Percentiles rank a stretch among this genome's conserved stretches.
Evolutionary conservation across 2,113 vertebrate species (phyloP).

Genomic region (Xiphias gladius): DNA sequence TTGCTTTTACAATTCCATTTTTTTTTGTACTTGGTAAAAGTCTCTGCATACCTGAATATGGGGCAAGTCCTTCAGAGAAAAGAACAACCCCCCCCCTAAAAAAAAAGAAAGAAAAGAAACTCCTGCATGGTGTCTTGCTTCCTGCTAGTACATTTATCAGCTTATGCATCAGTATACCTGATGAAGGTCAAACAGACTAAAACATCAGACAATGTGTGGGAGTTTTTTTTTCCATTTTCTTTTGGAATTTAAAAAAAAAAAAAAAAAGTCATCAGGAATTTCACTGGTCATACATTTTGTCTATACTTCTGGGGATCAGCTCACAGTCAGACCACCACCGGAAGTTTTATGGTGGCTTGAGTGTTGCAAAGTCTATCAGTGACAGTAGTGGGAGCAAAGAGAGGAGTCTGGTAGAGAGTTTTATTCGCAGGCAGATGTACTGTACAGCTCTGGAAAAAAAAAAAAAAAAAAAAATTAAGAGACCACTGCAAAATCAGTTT

Average conservation of each 20-base stretch:
- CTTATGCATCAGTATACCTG: constrained; percentile 1
- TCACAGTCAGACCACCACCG: not conserved
- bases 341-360: not conserved
- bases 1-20: not conserved
- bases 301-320: not conserved
- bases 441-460: too few relatives aligned
- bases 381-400: not conserved
- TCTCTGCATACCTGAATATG: constrained; percentile 2
- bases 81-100: not conserved
- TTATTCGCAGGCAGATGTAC: not conserved
- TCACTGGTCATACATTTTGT: not conserved
- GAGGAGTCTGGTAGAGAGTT: not conserved
- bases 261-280: not conserved
- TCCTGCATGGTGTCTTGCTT: not conserved
- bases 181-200: not conserved
- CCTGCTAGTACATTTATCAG: constrained; percentile 11
- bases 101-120: too few relatives aligned
- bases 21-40: not conserved
- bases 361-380: not conserved
- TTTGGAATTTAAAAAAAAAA: too few relatives aligned
- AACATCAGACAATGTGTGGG: not conserved
- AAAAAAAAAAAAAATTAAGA: too few relatives aligned
- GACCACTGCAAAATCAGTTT: too few relatives aligned
- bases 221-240: not conserved
- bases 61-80: not conserved